These are phyloP conservation scores for Apodemus speciosus DNA, from an alignment of 2,113 vertebrate genomes.

Conservation along the genomic window DNA sequence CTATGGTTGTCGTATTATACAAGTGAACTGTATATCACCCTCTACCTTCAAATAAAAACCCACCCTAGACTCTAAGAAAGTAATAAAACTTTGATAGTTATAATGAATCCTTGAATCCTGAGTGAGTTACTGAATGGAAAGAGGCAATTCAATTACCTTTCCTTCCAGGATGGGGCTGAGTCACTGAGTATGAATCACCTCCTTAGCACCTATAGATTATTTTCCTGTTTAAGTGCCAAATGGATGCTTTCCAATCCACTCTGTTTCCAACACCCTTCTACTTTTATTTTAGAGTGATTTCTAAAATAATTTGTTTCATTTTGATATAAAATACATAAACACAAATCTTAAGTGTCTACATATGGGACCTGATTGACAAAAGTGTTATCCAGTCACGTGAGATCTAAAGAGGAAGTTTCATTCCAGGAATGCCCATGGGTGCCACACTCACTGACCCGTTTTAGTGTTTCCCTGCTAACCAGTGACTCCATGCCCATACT, in stretches of 20 bases:
- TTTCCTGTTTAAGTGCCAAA: constrained; percentile 53
- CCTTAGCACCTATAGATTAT: constrained; percentile 47
- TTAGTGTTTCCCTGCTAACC: background rate
- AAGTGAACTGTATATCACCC: constrained; percentile 51
- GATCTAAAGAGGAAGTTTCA: background rate
- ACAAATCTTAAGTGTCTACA: background rate
- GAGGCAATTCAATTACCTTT: constrained; percentile 66
- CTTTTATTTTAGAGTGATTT: background rate
- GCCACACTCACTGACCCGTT: background rate
- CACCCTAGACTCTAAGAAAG: constrained; percentile 54
- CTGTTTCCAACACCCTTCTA: background rate
- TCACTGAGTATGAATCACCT: constrained; percentile 49
- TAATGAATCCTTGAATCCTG: constrained; percentile 69
- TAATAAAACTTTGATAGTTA: constrained; percentile 70
- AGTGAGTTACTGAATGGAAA: constrained; percentile 61
- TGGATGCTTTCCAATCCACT: constrained; percentile 19
- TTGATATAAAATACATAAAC: constrained; percentile 7
- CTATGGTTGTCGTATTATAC: constrained; percentile 45
- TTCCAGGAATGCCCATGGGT: background rate
- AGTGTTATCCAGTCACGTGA: background rate
- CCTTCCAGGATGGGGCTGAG: constrained; percentile 2
- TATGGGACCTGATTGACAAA: background rate
- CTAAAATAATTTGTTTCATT: background rate
- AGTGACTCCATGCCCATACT: background rate
- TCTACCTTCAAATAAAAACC: constrained; percentile 65